Evolutionary conservation across 1,140 invertebrate species (phyloP), one percentile per base, ranked within the genome.

Genomic region (Pantala flavescens): DNA sequence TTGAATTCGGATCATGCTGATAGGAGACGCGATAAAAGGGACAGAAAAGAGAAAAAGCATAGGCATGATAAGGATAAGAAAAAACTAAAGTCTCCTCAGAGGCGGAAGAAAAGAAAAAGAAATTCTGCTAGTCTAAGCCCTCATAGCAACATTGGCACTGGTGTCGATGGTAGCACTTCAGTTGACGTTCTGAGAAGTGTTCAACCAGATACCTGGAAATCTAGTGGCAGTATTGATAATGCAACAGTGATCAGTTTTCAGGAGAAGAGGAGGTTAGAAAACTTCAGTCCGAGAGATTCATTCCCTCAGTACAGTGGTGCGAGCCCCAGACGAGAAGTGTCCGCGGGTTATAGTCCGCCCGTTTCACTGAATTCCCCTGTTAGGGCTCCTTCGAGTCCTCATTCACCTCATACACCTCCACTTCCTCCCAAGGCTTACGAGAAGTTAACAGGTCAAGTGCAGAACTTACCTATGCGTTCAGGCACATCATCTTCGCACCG

Each of bases 91-190:
- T 43, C 49, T 42, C 76, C 80, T 7, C 79, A 80, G 0, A 91
- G 90, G 81, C 91, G 91, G 81, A 88, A 88, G 14, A 91, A 91
- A 78, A 87, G 87, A 76, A 88, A 88, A 78, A 89, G 89, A 42
- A n/a, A 16, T 14, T 72, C 23, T 63, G 16, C 14, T 63, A 63
- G n/a, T 63, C 49, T 63, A 21, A 63, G 49, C n/a, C 49, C 49
- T 16, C 16, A 21, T 63, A 63, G 49, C 49, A 63, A 63, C 12
- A 14, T 5, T 63, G 49, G 14, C n/a, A 21, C 49, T 63, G 49
- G n/a, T 16, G 49, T 21, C 14, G 49, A 63, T 16, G n/a, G 49
- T 63, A 12, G 16, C 5, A 21, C 2, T 63, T 63, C 49, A 7
- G 14, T 21, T 63, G 49, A 16, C 12, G 12, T 19, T 16, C 16